These are phyloP conservation scores for Drosophila buzzatii DNA, from an alignment of 2,888 invertebrate species.

Conservation along the genomic window DNA sequence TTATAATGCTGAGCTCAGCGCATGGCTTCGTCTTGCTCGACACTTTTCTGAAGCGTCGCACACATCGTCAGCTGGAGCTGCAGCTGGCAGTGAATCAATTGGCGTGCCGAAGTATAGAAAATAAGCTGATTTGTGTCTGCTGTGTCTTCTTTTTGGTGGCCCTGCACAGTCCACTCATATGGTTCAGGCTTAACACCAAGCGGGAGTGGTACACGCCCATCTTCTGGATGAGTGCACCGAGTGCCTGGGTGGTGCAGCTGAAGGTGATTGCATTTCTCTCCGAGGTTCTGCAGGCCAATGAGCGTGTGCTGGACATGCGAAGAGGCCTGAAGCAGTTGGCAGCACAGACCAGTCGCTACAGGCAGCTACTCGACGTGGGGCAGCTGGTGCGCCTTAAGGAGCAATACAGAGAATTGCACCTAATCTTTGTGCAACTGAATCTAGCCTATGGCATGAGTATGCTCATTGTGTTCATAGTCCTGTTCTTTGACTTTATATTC, in stretches of 20 bases:
- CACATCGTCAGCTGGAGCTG: background rate
- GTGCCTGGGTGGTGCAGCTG: constrained; percentile 48
- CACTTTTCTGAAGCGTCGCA: constrained; percentile 25
- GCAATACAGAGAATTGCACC: constrained; percentile 72
- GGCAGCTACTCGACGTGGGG: constrained; percentile 13
- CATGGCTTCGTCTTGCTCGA: constrained; percentile 49
- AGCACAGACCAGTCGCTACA: constrained; percentile 17
- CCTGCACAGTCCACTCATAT: background rate
- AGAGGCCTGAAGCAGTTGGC: constrained; percentile 32
- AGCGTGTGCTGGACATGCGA: constrained; percentile 12
- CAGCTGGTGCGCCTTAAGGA: constrained; percentile 66
- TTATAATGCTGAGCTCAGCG: constrained; percentile 14
- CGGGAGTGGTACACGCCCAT: background rate
- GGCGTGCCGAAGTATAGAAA: background rate
- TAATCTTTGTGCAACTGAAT: constrained; percentile 65
- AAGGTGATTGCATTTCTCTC: constrained; percentile 50
- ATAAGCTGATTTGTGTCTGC: background rate
- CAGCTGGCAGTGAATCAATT: background rate
- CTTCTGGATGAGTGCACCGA: constrained; percentile 28
- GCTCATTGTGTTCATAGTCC: constrained; percentile 72
- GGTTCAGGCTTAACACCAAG: background rate
- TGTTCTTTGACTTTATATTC: constrained; percentile 79
- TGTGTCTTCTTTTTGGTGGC: background rate
- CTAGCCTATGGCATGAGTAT: constrained; percentile 78
- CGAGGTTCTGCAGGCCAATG: constrained; percentile 54